Evolutionary conservation across 2,113 vertebrate species (phyloP).

Genomic region (Hippocampus mohnikei): DNA sequence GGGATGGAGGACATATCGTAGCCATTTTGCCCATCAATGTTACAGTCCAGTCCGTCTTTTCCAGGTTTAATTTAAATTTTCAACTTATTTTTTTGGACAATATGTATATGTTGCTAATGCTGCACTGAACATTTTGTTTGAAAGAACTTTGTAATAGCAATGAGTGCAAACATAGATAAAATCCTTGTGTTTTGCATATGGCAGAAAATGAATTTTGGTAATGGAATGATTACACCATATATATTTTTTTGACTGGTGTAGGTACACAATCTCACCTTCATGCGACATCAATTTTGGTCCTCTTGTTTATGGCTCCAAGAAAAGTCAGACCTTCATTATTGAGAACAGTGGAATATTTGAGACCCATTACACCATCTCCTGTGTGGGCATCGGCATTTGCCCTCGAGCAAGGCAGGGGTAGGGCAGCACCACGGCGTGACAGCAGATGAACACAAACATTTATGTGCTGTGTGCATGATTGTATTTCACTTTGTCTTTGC

Average conservation of each 20-base stretch:
- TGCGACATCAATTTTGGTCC: conserved; percentile 78
- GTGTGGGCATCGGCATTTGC: conserved; percentile 33
- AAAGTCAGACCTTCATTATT: conserved; percentile 68
- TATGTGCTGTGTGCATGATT: not conserved
- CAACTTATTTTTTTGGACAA: not conserved
- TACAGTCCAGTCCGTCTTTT: conserved; percentile 73
- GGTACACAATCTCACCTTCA: conserved; percentile 78
- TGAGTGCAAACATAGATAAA: not conserved
- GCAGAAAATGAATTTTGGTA: not conserved
- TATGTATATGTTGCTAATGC: not conserved
- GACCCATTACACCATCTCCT: conserved; percentile 72
- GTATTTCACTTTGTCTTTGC: not conserved
- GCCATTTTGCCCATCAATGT: conserved; percentile 74
- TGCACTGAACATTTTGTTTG: not conserved
- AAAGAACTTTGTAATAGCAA: not conserved
- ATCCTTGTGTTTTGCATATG: not conserved
- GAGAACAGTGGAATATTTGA: conserved; percentile 80
- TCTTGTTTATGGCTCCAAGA: conserved; percentile 69
- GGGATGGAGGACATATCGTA: conserved; percentile 68
- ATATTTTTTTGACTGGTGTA: conserved; percentile 28
- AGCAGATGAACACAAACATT: not conserved
- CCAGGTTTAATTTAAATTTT: conserved; percentile 52
- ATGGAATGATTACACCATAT: not conserved
- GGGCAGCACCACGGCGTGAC: not conserved
- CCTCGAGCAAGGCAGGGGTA: conserved; percentile 66